Evolutionary conservation across 2,113 vertebrate species (phyloP), one percentile per base, ranked within the genome.

Genomic region (Lycaon pictus): DNA sequence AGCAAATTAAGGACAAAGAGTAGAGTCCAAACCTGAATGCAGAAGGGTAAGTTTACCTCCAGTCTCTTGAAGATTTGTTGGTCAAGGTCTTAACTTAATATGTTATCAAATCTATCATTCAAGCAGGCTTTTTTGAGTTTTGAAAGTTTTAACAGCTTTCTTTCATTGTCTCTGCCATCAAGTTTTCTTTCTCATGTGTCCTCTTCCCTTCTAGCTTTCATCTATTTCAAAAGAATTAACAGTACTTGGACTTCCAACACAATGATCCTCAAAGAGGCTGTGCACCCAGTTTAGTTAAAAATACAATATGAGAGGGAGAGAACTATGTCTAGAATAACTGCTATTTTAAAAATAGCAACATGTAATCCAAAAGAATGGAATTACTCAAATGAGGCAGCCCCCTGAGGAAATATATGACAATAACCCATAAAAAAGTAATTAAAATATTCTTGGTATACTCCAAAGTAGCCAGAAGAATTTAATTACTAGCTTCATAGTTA

Each of bases 401-500:
- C 65, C 60, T 76, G 81, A 97, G 96, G 88, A 97, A 95, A 85
- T 23, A 12, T 15, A 86, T 69, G 88, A 81, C 94, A 97, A 93
- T 97, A 92, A 87, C 67, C 55, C 51, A 80, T 95, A 84, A 95
- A 93, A 95, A 95, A 92, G 90, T 83, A 93, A 97, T 90, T 95
- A 95, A 95, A 98, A 56, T 81, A 95, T 96, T 95, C 74, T 84
- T 95, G 60, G 32, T 90, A 29, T 53, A 80, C n/a, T 95, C 83
- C 79, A 93, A 96, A 88, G 60, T 79, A 76, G 43, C 95, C 82
- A 79, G 79, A 81, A 94, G 65, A 97, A 96, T 92, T 86, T 69
- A 96, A 95, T 97, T 96, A 94, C 32, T 94, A 96, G 87, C 76
- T 85, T 96, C 76, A 90, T 72, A 80, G 63, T 81, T 92, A 94